Conservation (phyloP, 2,797 vertebrate species). For the Spinus pinus region DNA sequence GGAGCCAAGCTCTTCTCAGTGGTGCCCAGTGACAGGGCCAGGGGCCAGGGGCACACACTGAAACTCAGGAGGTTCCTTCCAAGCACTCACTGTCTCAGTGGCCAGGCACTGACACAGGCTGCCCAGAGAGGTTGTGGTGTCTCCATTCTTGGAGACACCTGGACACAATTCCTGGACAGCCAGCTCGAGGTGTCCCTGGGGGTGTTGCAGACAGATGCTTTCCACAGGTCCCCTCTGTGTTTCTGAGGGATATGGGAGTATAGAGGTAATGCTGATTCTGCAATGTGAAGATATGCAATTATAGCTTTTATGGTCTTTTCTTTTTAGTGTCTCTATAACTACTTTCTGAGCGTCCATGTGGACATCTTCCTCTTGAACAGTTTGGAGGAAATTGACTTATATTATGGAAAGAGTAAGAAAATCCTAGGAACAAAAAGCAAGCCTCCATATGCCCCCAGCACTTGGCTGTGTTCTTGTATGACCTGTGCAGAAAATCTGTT, state of each 20-base stretch:
- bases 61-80: background rate
- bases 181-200: background rate
- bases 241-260: background rate
- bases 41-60: rapidly evolving
- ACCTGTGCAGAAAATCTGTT: background rate
- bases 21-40: background rate
- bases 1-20: background rate
- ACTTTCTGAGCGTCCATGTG: background rate
- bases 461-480: background rate
- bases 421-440: background rate
- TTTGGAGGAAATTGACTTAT: background rate
- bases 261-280: background rate
- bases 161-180: background rate
- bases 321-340: background rate
- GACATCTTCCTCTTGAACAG: background rate
- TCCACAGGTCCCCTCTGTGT: background rate
- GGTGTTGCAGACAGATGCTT: background rate
- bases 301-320: background rate
- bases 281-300: background rate
- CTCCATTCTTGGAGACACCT: background rate
- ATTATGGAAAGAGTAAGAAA: background rate
- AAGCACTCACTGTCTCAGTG: background rate
- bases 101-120: background rate
- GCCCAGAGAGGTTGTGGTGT: background rate
- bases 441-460: background rate